Percentiles rank a stretch among this genome's conserved stretches.
Conservation (phyloP, 2,797 vertebrate species). For the Astyanax mexicanus region DNA sequence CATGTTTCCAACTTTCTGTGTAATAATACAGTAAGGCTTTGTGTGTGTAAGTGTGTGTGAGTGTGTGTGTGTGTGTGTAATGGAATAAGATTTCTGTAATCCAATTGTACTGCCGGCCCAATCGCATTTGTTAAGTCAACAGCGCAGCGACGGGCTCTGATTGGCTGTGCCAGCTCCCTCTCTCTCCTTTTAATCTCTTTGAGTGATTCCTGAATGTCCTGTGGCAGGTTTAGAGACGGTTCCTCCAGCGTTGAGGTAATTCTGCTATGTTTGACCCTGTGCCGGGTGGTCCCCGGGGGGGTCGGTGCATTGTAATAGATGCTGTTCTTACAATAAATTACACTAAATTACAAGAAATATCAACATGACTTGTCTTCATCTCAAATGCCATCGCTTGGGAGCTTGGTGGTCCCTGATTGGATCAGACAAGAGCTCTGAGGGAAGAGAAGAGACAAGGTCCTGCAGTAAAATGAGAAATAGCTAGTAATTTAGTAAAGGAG, state of each 20-base stretch:
- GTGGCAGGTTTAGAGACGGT: constrained; percentile 64
- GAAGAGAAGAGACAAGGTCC: constrained; percentile 10
- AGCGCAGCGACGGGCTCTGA: constrained; percentile 42
- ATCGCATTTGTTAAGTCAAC: constrained; percentile 64
- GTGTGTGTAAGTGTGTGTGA: too few relatives aligned
- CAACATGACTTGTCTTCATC: constrained; percentile 66
- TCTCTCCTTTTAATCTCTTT: constrained; percentile 75
- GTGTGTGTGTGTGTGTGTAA: constrained; percentile 72
- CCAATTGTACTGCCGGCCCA: constrained; percentile 53
- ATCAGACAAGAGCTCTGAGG: constrained; percentile 4
- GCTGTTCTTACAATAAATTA: constrained; percentile 68
- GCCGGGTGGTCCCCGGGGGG: constrained; percentile 61
- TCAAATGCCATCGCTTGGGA: constrained; percentile 47
- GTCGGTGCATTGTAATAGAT: constrained; percentile 77
- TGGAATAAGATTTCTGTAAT: constrained; percentile 75
- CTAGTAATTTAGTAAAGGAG: too few relatives aligned
- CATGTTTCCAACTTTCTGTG: constrained; percentile 72
- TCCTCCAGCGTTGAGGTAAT: constrained; percentile 60
- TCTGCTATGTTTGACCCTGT: constrained; percentile 52
- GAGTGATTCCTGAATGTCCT: constrained; percentile 78
- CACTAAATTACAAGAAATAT: constrained; percentile 70
- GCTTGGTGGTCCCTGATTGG: constrained; percentile 23
- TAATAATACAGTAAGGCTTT: constrained; percentile 72
- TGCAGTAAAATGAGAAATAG: constrained; percentile 15
- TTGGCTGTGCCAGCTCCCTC: neutral